Evolutionary conservation across 2,888 invertebrate species (phyloP).

Genomic region (Netelia fuscicornis): DNA sequence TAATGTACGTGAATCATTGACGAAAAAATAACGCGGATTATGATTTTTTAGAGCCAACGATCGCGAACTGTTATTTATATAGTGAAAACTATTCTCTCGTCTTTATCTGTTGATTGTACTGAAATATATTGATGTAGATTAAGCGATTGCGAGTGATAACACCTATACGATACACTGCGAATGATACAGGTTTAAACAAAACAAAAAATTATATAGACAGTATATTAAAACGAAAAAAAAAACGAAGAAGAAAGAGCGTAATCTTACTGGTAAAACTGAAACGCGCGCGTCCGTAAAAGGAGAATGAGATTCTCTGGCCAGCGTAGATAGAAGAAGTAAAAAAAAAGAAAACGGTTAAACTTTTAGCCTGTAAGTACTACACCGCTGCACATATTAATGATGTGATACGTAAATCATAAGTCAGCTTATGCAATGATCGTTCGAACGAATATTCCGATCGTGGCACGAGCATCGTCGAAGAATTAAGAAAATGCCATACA

Average conservation of each 20-base stretch:
- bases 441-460: constrained; percentile 25
- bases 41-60: no score
- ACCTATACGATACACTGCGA: constrained; percentile 29
- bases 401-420: constrained; percentile 81
- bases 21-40: no score
- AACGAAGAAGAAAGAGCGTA: constrained; percentile 25
- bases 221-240: constrained; percentile 2
- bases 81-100: not conserved
- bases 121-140: constrained; percentile 49
- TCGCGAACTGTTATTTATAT: no score
- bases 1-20: no score
- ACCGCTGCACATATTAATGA: constrained; percentile 80
- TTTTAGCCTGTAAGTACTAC: constrained; percentile 70
- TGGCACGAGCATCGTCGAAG: constrained; percentile 19
- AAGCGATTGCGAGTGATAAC: constrained; percentile 8
- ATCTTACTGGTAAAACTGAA: constrained; percentile 49
- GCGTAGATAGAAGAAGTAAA: constrained; percentile 48
- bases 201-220: constrained; percentile 39
- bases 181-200: constrained; percentile 55
- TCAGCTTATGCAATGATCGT: constrained; percentile 68
- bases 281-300: constrained; percentile 21
- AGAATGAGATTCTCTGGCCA: constrained; percentile 56
- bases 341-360: constrained; percentile 47
- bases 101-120: constrained; percentile 49
- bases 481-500: constrained; percentile 11